Evolutionary conservation across 1,140 invertebrate genomes (phyloP).

Genomic region (Trichonephila inaurata): DNA sequence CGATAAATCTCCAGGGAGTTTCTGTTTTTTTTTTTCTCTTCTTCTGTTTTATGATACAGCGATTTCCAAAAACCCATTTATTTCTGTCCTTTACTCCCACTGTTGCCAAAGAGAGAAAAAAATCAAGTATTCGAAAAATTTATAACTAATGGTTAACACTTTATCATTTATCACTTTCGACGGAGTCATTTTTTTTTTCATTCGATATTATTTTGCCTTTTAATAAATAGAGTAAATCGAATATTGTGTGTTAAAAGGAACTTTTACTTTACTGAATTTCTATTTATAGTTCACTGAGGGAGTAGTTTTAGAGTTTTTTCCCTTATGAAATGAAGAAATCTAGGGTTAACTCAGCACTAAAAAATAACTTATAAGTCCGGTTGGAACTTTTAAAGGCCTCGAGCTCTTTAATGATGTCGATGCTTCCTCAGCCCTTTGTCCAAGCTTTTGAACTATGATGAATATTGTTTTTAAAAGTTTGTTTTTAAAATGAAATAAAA

Average conservation of each 20-base stretch:
- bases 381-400: background rate
- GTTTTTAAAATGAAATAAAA: no score
- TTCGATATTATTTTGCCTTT: background rate
- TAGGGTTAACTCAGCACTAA: background rate
- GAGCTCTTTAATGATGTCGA: background rate
- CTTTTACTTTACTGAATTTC: background rate
- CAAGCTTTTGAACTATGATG: no score
- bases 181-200: background rate
- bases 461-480: no score
- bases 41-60: background rate
- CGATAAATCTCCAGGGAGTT: background rate
- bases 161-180: slow-evolving; percentile 9
- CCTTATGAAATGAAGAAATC: background rate
- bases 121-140: background rate
- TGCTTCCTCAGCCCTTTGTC: no score
- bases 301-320: background rate
- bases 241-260: no score
- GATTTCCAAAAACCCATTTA: slow-evolving; percentile 15
- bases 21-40: background rate
- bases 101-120: background rate
- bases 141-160: slow-evolving; percentile 39
- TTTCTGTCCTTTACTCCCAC: background rate
- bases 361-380: no score
- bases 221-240: background rate
- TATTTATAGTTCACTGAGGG: background rate